Evolutionary conservation across 2,797 vertebrate genomes (phyloP).

Genomic region (Megaceryle alcyon): DNA sequence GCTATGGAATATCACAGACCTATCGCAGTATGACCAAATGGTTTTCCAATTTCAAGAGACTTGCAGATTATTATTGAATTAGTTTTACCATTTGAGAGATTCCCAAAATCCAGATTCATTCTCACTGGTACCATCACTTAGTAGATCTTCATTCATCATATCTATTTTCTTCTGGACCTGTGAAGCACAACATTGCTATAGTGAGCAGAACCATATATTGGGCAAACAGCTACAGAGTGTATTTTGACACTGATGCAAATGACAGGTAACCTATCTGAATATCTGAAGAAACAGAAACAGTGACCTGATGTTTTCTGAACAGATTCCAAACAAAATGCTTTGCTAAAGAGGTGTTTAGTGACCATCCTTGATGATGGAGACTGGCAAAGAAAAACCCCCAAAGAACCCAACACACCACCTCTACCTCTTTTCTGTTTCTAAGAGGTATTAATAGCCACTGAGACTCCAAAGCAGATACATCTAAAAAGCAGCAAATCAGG

Average conservation of each 20-base stretch:
- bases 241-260: background rate
- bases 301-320: background rate
- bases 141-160: conserved; percentile 93
- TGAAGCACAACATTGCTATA: background rate
- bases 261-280: background rate
- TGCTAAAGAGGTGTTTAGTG: background rate
- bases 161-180: conserved; percentile 98
- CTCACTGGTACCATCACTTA: conserved; percentile 90
- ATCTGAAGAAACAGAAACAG: background rate
- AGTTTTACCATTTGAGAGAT: conserved; percentile 89
- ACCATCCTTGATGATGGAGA: background rate
- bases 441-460: background rate
- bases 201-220: background rate
- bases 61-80: background rate
- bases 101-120: conserved; percentile 95
- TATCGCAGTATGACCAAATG: background rate
- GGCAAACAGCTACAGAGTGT: background rate
- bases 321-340: background rate
- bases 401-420: background rate
- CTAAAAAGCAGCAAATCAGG: background rate
- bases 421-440: background rate
- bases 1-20: background rate
- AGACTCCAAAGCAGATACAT: background rate
- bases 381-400: background rate
- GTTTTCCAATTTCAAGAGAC: background rate